Percentiles rank a stretch among this genome's conserved stretches.
These are phyloP conservation scores for Bubalus kerabau DNA, from an alignment of 2,113 vertebrate species.

Conservation along the genomic window DNA sequence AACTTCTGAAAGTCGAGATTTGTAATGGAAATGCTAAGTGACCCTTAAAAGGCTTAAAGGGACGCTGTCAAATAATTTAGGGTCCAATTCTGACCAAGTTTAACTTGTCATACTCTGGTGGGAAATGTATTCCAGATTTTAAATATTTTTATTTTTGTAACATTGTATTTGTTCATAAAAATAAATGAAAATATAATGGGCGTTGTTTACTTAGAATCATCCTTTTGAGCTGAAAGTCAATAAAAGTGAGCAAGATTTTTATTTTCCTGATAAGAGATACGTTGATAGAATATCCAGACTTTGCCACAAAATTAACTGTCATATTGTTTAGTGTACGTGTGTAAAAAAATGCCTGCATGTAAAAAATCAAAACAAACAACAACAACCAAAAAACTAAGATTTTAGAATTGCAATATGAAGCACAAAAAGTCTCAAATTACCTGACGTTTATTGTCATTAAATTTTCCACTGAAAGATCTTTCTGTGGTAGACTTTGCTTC, in stretches of 20 bases:
- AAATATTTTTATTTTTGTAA: constrained; percentile 43
- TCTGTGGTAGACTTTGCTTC: background rate
- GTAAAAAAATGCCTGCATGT: background rate
- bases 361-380: background rate
- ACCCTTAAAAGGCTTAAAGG: constrained; percentile 50
- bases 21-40: constrained; percentile 62
- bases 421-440: background rate
- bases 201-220: background rate
- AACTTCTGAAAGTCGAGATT: constrained; percentile 53
- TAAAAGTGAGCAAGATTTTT: constrained; percentile 12
- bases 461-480: background rate
- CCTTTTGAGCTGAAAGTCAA: background rate
- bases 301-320: background rate
- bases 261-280: background rate
- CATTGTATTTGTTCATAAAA: constrained; percentile 26
- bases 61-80: constrained; percentile 55
- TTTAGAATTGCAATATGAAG: background rate
- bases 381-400: background rate
- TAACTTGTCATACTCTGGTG: constrained; percentile 55
- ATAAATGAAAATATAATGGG: background rate
- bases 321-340: background rate
- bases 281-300: background rate
- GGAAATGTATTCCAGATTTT: constrained; percentile 61
- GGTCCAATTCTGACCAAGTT: constrained; percentile 52
- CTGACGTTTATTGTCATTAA: background rate